These are phyloP conservation scores for Sebastes flavidus DNA, from an alignment of 2,797 vertebrate species.

Conservation along the genomic window DNA sequence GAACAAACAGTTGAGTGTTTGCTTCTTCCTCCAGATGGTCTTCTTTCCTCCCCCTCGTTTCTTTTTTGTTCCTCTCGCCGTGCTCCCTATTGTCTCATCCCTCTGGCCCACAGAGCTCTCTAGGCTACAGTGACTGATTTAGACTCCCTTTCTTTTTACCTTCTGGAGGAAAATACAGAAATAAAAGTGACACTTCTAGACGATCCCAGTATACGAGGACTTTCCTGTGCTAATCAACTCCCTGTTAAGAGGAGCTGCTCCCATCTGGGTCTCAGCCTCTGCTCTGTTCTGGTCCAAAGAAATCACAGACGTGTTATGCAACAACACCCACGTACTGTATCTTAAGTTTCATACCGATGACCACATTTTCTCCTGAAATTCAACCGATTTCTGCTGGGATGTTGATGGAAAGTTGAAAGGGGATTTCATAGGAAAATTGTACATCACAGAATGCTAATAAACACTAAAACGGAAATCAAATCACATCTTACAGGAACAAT, in stretches of 20 bases:
- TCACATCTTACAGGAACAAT: not conserved
- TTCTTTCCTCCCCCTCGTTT: conserved; percentile 45
- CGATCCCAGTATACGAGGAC: conserved; percentile 68
- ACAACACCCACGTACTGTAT: conserved; percentile 51
- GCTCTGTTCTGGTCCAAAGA: conserved; percentile 37
- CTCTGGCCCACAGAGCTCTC: conserved; percentile 41
- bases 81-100: conserved; percentile 63
- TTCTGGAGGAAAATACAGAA: conserved; percentile 58
- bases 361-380: not conserved
- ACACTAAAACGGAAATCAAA: not conserved
- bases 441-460: not conserved
- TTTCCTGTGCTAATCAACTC: conserved; percentile 37
- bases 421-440: not conserved
- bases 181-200: conserved; percentile 50
- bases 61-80: conserved; percentile 56
- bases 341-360: conserved; percentile 46
- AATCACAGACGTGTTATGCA: conserved; percentile 60
- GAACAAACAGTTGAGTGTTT: conserved; percentile 79
- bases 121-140: conserved; percentile 61
- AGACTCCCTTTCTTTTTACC: conserved; percentile 49
- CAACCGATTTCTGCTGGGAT: conserved; percentile 23
- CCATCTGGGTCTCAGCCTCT: conserved; percentile 4
- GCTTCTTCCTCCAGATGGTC: conserved; percentile 79
- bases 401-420: conserved; percentile 22
- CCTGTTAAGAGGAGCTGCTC: not conserved